Evolutionary conservation across 2,797 vertebrate species (phyloP).

Genomic region (Dryobates pubescens): DNA sequence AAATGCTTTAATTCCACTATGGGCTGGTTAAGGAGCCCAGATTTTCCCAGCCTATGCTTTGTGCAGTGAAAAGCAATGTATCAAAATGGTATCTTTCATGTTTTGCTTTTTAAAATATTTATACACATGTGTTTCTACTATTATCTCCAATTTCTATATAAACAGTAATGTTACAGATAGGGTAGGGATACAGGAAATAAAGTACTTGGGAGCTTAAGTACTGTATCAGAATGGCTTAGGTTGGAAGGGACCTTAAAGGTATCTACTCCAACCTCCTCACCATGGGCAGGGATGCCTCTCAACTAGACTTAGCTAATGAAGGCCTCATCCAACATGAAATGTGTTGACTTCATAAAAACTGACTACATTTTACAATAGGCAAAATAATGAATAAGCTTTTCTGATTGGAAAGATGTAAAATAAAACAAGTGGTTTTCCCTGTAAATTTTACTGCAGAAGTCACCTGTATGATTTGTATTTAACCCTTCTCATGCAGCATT

Average conservation of each 20-base stretch:
- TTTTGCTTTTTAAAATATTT: conserved; percentile 51
- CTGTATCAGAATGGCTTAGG: conserved; percentile 32
- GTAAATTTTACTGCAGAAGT: conserved; percentile 75
- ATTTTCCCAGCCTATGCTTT: conserved; percentile 40
- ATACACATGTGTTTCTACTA: conserved; percentile 19
- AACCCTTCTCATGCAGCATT: conserved; percentile 77
- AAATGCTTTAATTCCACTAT: background rate
- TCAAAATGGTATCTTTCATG: background rate
- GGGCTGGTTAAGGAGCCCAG: background rate
- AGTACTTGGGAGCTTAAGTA: conserved; percentile 57
- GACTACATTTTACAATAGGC: conserved; percentile 59
- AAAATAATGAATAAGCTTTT: conserved; percentile 69
- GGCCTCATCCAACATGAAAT: background rate
- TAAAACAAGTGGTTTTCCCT: conserved; percentile 66
- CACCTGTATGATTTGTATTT: conserved; percentile 65
- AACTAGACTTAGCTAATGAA: too few species aligned
- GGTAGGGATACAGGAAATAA: conserved; percentile 56
- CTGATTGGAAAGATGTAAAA: conserved; percentile 69
- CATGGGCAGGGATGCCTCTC: too few species aligned
- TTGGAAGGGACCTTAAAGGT: too few species aligned
- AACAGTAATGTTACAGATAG: conserved; percentile 31
- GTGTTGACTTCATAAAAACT: conserved; percentile 35
- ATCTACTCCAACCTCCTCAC: too few species aligned
- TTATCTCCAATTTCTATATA: conserved; percentile 48
- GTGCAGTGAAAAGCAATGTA: conserved; percentile 53